Percentiles rank a stretch among this genome's conserved stretches.
These are phyloP conservation scores for Pangasius sanitwongsei DNA, from an alignment of 2,797 vertebrate genomes.

Conservation along the genomic window DNA sequence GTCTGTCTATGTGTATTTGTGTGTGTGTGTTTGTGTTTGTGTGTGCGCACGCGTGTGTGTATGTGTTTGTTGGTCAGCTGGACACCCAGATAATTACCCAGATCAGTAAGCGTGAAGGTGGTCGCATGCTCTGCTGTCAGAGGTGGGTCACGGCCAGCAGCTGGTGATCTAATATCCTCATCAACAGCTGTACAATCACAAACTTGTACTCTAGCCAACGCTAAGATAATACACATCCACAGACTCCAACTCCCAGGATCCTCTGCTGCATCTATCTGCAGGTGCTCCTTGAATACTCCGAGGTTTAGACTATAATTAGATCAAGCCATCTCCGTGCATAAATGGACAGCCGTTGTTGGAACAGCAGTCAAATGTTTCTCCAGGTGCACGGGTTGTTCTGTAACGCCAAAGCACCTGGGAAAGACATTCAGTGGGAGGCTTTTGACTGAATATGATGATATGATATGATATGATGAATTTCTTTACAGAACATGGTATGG, in stretches of 20 bases:
- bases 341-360: conserved; percentile 29
- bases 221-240: conserved; percentile 26
- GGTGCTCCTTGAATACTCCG: conserved; percentile 44
- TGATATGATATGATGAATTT: too few relatives aligned
- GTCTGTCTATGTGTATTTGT: conserved; percentile 46
- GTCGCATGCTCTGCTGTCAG: conserved; percentile 72
- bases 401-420: not conserved
- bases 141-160: conserved; percentile 64
- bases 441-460: not conserved
- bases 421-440: not conserved
- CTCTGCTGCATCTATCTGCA: conserved; percentile 43
- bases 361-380: conserved; percentile 9
- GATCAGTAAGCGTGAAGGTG: conserved; percentile 75
- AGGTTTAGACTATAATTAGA: conserved; percentile 53
- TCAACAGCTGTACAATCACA: conserved; percentile 76
- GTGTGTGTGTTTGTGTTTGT: conserved; percentile 35
- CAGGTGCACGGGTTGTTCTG: conserved; percentile 26
- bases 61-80: conserved; percentile 62
- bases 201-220: conserved; percentile 46
- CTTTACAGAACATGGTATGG: not conserved
- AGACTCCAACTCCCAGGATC: conserved; percentile 56
- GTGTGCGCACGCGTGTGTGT: conserved; percentile 36
- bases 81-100: conserved; percentile 72
- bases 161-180: conserved; percentile 69
- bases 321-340: not conserved